Evolutionary conservation across 2,113 vertebrate genomes (phyloP).

Genomic region (Recurvirostra avosetta): DNA sequence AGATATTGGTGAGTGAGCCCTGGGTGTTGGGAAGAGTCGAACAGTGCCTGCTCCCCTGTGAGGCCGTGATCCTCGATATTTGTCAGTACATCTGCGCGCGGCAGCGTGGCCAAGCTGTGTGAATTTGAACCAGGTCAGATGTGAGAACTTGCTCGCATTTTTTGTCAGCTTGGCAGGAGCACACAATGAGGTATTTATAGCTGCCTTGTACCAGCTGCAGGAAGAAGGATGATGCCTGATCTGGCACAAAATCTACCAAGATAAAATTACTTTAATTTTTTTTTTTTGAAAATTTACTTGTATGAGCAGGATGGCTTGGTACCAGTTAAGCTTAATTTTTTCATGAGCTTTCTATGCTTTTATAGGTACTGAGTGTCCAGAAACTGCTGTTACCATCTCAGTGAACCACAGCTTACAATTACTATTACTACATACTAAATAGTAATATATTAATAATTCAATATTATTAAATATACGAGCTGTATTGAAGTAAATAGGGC

Average conservation of each 20-base stretch:
- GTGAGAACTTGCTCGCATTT: neutral
- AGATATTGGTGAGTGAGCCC: neutral
- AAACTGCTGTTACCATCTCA: neutral
- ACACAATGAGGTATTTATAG: conserved; percentile 20
- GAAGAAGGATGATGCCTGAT: conserved; percentile 26
- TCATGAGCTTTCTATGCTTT: neutral
- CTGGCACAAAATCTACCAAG: conserved; percentile 9
- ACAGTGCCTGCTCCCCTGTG: neutral
- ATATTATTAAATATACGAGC: neutral
- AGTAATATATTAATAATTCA: neutral
- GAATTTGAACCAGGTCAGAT: neutral
- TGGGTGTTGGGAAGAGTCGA: neutral
- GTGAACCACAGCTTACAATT: neutral
- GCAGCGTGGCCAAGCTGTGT: neutral
- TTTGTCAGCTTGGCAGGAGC: neutral
- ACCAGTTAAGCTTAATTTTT: neutral
- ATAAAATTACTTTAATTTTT: neutral
- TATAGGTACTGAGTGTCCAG: neutral
- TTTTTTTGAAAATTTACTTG: neutral
- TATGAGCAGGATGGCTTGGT: neutral
- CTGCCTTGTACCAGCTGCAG: conserved; percentile 16
- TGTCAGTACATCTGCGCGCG: neutral
- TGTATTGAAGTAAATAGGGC: neutral
- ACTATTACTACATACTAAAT: neutral
- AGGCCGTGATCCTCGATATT: accelerated